These are phyloP conservation scores for Heteromormyrus szaboi DNA, from an alignment of 2,797 vertebrate genomes.

Conservation along the genomic window DNA sequence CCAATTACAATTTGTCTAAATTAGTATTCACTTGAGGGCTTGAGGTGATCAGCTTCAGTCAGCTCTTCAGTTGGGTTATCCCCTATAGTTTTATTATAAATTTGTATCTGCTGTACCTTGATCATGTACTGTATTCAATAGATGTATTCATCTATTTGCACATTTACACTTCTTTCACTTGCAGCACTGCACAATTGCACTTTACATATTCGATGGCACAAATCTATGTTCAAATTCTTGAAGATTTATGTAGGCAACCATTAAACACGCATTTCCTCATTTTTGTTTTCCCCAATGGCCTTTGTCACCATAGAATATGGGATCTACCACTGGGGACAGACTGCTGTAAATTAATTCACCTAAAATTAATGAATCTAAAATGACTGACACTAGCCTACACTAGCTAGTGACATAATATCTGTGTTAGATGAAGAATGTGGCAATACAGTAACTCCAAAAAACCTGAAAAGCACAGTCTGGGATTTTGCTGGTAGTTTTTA, in stretches of 20 bases:
- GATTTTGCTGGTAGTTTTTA: not conserved
- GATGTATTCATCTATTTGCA: not conserved
- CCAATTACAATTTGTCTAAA: conserved; percentile 21
- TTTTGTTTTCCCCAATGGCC: not conserved
- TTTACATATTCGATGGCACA: not conserved
- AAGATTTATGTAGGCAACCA: not conserved
- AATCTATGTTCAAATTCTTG: not conserved
- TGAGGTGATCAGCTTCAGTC: not conserved
- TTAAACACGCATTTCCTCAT: not conserved
- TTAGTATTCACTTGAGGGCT: not conserved
- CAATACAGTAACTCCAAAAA: not conserved
- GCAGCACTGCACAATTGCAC: not conserved
- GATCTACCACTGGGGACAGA: not conserved
- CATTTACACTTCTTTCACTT: not conserved
- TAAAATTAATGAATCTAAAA: not conserved
- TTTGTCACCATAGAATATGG: not conserved
- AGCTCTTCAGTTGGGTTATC: not conserved
- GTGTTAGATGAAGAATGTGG: not conserved
- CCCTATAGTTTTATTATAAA: not conserved
- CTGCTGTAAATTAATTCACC: not conserved
- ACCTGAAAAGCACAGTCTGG: not conserved
- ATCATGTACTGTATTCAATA: not conserved
- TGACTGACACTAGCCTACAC: not conserved
- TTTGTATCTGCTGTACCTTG: not conserved
- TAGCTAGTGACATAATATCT: not conserved